Percentiles rank a stretch among this genome's conserved stretches.
Evolutionary conservation across 2,113 vertebrate species (phyloP).

Genomic region (Asarcornis scutulata): DNA sequence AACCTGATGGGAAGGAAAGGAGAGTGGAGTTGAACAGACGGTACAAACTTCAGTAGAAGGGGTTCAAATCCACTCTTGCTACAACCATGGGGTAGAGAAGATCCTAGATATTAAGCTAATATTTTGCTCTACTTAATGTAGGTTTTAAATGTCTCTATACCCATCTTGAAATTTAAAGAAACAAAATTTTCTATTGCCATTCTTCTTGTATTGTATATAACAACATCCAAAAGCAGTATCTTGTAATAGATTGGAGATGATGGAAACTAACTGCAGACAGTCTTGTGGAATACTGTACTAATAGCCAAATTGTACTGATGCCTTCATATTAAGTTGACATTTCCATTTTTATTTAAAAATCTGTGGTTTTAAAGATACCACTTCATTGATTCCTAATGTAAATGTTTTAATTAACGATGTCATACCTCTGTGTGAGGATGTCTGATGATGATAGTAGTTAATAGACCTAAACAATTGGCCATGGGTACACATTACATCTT

Average conservation of each 20-base stretch:
- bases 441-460: background rate
- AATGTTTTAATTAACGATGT: background rate
- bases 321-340: background rate
- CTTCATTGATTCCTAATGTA: background rate
- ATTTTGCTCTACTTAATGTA: background rate
- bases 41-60: background rate
- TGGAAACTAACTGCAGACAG: background rate
- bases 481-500: background rate
- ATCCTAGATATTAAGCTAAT: background rate
- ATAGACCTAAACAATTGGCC: background rate
- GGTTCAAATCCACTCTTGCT: background rate
- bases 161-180: background rate
- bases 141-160: background rate
- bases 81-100: background rate
- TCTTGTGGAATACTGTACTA: background rate
- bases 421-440: background rate
- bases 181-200: background rate
- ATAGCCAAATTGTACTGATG: background rate
- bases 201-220: background rate
- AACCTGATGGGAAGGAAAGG: background rate
- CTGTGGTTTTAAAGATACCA: background rate
- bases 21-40: background rate
- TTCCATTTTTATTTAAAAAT: background rate
- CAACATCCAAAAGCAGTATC: background rate
- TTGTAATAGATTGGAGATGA: background rate